phyloP scores from a whole-genome alignment of 2,888 invertebrate species.

The Leptopterna dolabrata region DNA sequence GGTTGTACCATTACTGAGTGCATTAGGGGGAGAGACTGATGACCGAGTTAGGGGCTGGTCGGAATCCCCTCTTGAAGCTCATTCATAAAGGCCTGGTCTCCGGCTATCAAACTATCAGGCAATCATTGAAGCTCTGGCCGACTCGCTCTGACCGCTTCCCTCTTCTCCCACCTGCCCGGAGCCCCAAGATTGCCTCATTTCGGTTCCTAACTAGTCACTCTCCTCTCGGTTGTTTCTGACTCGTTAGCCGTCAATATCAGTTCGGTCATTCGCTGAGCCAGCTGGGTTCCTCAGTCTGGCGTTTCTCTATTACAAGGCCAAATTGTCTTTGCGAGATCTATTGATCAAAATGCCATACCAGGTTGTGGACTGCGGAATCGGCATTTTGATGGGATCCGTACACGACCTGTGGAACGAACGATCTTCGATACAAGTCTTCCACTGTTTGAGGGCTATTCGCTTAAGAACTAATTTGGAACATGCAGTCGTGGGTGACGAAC shows the following conservation, averaged over 20 bases:
- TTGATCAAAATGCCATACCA: slow-evolving; percentile 23
- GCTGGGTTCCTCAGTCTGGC: not conserved
- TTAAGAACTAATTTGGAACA: too few relatives aligned
- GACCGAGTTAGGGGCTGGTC: slow-evolving; percentile 51
- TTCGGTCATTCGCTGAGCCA: slow-evolving; percentile 22
- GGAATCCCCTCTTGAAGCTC: slow-evolving; percentile 25
- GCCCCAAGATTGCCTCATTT: slow-evolving; percentile 52
- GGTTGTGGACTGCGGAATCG: not conserved
- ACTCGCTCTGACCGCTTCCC: slow-evolving; percentile 14
- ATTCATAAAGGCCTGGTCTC: slow-evolving; percentile 47
- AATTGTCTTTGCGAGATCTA: slow-evolving; percentile 30
- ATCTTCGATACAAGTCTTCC: too few relatives aligned
- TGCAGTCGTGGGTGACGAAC: too few relatives aligned
- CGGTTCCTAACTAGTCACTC: slow-evolving; percentile 27
- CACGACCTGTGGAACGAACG: too few relatives aligned
- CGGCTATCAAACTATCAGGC: slow-evolving; percentile 39
- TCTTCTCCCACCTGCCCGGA: not conserved
- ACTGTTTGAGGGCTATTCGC: too few relatives aligned
- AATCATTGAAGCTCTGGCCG: slow-evolving; percentile 46
- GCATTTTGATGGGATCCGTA: not conserved
- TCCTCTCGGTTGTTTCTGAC: slow-evolving; percentile 36
- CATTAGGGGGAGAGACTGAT: slow-evolving; percentile 51
- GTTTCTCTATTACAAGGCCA: not conserved
- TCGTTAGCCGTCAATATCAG: slow-evolving; percentile 51
- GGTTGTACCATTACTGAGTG: slow-evolving; percentile 48